Percentiles rank a stretch among this genome's conserved stretches.
Conservation (phyloP, 2,113 vertebrate species). For the Vombatus ursinus region DNA sequence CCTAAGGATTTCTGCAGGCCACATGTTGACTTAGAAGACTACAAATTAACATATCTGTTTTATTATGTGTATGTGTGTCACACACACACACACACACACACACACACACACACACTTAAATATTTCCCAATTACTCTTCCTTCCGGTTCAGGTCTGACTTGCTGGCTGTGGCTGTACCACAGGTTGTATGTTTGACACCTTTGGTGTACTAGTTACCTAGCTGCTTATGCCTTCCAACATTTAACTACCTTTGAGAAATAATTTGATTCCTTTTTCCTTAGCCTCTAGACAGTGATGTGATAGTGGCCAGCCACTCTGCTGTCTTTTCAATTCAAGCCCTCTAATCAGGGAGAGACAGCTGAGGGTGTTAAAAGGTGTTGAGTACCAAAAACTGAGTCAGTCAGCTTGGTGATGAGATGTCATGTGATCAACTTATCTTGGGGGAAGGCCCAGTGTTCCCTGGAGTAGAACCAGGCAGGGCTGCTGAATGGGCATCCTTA, state of each 20-base stretch:
- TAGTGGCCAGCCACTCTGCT: background rate
- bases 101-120: background rate
- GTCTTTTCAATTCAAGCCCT: background rate
- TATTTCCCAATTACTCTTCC: background rate
- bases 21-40: background rate
- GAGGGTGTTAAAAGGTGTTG: background rate
- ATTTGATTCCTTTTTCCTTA: background rate
- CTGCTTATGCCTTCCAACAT: background rate
- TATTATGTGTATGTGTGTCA: background rate
- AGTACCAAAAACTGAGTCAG: background rate
- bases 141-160: background rate
- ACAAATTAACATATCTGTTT: background rate
- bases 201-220: background rate
- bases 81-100: too few relatives aligned
- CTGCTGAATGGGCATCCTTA: background rate
- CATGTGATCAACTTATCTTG: background rate
- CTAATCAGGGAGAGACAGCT: background rate
- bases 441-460: background rate
- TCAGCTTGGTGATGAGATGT: background rate
- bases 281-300: background rate
- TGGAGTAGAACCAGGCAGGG: background rate
- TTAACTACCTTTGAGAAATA: constrained; percentile 1
- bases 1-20: background rate
- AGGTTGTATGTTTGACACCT: too few relatives aligned
- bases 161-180: background rate